Evolutionary conservation across 2,888 invertebrate genomes (phyloP).

Genomic region (Aradus depressus): DNA sequence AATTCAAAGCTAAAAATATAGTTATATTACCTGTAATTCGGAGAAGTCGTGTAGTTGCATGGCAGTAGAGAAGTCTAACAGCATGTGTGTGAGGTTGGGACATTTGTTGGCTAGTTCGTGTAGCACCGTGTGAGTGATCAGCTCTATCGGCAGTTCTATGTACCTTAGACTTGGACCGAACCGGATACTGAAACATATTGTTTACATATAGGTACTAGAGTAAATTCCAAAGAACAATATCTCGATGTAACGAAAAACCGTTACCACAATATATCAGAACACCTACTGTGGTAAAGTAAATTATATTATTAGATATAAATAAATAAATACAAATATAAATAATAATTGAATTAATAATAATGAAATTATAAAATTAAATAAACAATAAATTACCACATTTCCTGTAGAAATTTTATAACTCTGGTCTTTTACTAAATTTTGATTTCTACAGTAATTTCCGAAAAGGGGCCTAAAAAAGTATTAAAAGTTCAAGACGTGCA

Average conservation of each 20-base stretch:
- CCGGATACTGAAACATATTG: conserved; percentile 52
- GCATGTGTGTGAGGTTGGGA: conserved; percentile 88
- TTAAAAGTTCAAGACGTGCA: too few relatives aligned
- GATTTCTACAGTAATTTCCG: too few relatives aligned
- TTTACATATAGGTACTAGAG: background rate
- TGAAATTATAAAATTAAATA: too few relatives aligned
- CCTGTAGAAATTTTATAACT: too few relatives aligned
- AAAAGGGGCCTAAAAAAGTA: too few relatives aligned
- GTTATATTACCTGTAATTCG: conserved; percentile 57
- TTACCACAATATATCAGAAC: background rate
- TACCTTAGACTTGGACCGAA: conserved; percentile 81
- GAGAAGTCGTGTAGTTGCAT: conserved; percentile 99
- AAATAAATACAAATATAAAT: too few relatives aligned
- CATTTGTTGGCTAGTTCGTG: conserved; percentile 95
- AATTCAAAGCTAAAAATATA: background rate
- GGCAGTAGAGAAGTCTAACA: conserved; percentile 95
- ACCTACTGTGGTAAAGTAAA: background rate
- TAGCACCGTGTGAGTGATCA: conserved; percentile 91
- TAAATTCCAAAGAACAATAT: too few relatives aligned
- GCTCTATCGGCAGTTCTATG: conserved; percentile 87
- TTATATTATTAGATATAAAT: background rate
- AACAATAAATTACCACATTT: too few relatives aligned
- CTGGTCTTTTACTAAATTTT: too few relatives aligned
- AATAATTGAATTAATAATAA: too few relatives aligned
- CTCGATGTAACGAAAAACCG: too few relatives aligned